phyloP scores from a whole-genome alignment of 1,140 invertebrate species.

The Cotesia vestalis region DNA sequence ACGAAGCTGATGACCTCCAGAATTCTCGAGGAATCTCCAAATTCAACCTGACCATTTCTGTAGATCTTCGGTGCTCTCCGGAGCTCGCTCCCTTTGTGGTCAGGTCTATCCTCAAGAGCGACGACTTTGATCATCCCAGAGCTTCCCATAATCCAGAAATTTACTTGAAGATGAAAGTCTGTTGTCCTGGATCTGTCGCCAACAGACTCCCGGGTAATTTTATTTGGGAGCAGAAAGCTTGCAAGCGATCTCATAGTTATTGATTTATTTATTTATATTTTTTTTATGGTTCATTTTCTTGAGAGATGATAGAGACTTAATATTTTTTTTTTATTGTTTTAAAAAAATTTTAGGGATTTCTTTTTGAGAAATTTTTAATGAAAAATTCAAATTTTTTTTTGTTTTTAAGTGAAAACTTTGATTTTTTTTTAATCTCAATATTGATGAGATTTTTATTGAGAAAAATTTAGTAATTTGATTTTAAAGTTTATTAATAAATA shows the following conservation, averaged over 20 bases:
- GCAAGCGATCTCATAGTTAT: slow-evolving; percentile 27
- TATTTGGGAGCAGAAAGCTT: slow-evolving; percentile 51
- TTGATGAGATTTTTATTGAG: too few relatives aligned
- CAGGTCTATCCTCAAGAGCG: slow-evolving; percentile 45
- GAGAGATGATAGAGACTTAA: too few relatives aligned
- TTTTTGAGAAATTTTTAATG: slow-evolving; percentile 8
- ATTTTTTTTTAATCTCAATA: too few relatives aligned
- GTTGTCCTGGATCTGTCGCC: slow-evolving; percentile 50
- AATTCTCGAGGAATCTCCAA: slow-evolving; percentile 35
- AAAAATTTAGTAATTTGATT: too few relatives aligned
- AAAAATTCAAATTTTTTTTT: too few relatives aligned
- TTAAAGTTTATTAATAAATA: too few relatives aligned
- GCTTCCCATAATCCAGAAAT: slow-evolving; percentile 46
- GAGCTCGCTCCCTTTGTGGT: slow-evolving; percentile 57
- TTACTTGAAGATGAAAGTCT: slow-evolving; percentile 51
- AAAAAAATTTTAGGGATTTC: not conserved
- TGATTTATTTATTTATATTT: slow-evolving; percentile 22
- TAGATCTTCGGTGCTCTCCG: slow-evolving; percentile 57
- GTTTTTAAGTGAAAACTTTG: too few relatives aligned
- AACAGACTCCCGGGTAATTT: slow-evolving; percentile 56
- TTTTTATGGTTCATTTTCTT: slow-evolving; percentile 36
- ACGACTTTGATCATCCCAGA: slow-evolving; percentile 46
- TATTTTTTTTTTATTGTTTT: too few relatives aligned
- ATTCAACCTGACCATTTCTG: slow-evolving; percentile 51
- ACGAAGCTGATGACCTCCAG: slow-evolving; percentile 27